phyloP scores from a whole-genome alignment of 2,797 vertebrate genomes.

The Etheostoma nigrum region DNA sequence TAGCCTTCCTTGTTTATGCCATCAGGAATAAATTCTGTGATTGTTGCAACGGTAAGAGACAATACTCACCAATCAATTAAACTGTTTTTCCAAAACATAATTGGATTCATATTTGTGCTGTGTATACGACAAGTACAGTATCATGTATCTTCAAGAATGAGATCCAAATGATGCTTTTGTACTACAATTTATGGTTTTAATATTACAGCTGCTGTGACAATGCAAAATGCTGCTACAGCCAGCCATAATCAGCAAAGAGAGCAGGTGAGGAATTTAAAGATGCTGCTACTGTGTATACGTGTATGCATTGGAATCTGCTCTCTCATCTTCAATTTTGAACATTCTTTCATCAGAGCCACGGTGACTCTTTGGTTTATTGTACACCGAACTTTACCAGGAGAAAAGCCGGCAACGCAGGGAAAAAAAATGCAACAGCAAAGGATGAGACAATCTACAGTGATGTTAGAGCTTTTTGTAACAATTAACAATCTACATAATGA shows the following conservation, averaged over 20 bases:
- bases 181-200: too few species aligned
- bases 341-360: conserved; percentile 30
- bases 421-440: neutral
- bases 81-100: too few species aligned
- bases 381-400: neutral
- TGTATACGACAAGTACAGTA: too few species aligned
- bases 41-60: conserved; percentile 23
- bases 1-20: neutral
- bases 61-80: too few species aligned
- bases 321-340: too few species aligned
- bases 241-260: neutral
- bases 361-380: conserved; percentile 9
- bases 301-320: too few species aligned
- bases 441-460: neutral
- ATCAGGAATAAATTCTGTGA: conserved; percentile 12
- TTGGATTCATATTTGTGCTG: too few species aligned
- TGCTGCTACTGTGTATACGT: too few species aligned
- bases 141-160: too few species aligned
- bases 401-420: accelerated
- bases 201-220: neutral
- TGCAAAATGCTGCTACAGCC: accelerated
- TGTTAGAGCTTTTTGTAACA: accelerated
- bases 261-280: conserved; percentile 9
- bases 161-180: too few species aligned
- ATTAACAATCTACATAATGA: neutral